phyloP scores from a whole-genome alignment of 2,797 vertebrate genomes.

The Pyrocephalus nanus region DNA sequence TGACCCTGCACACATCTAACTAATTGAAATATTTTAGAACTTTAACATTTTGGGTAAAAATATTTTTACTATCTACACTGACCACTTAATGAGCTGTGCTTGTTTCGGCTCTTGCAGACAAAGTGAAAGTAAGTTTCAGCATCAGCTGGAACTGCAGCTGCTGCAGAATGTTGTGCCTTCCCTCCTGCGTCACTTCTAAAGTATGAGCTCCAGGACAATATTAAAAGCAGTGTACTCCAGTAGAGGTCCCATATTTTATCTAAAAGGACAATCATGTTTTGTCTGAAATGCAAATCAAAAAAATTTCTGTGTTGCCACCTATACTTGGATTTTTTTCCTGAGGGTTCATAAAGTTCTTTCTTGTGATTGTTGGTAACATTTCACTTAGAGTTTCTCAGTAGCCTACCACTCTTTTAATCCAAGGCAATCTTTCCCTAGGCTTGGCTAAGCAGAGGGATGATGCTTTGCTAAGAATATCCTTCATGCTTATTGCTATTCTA shows the following conservation, averaged over 20 bases:
- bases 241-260: not conserved
- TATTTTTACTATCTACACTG: not conserved
- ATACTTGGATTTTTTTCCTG: not conserved
- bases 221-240: not conserved
- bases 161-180: not conserved
- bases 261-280: not conserved
- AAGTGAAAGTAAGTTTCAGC: not conserved
- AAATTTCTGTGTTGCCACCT: not conserved
- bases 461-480: not conserved
- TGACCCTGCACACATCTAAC: not conserved
- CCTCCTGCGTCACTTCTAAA: not conserved
- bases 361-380: not conserved
- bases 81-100: not conserved
- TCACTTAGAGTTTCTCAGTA: not conserved
- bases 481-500: not conserved
- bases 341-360: not conserved
- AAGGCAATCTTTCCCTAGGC: not conserved
- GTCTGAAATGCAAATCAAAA: not conserved
- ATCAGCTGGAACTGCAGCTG: not conserved
- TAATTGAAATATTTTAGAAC: not conserved
- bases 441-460: not conserved
- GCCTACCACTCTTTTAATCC: not conserved
- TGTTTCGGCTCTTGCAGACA: accelerated
- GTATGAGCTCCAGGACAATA: not conserved
- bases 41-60: not conserved